Conservation (phyloP, 2,888 invertebrate species). For the Eledone cirrhosa region DNA sequence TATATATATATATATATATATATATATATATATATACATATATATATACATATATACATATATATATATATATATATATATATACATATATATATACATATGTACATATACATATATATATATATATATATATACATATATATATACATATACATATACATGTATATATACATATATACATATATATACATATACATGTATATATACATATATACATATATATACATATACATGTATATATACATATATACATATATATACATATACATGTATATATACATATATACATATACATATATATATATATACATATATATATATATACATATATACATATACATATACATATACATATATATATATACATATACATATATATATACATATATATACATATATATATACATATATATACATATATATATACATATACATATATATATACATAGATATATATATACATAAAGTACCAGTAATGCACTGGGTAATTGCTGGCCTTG, state of each 20-base stretch:
- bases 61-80: too few species aligned
- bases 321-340: background rate
- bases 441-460: background rate
- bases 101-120: too few species aligned
- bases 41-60: too few species aligned
- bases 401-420: background rate
- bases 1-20: too few species aligned
- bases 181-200: too few species aligned
- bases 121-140: too few species aligned
- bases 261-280: background rate
- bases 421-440: background rate
- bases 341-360: background rate
- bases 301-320: background rate
- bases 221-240: background rate
- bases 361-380: background rate
- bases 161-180: too few species aligned
- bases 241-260: background rate
- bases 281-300: background rate
- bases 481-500: too few species aligned
- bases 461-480: background rate
- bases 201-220: background rate
- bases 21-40: too few species aligned
- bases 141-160: too few species aligned
- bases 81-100: too few species aligned
- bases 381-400: background rate